Evolutionary conservation across 2,888 invertebrate species (phyloP), one percentile per base, ranked within the genome.

Genomic region (Spodoptera exigua): DNA sequence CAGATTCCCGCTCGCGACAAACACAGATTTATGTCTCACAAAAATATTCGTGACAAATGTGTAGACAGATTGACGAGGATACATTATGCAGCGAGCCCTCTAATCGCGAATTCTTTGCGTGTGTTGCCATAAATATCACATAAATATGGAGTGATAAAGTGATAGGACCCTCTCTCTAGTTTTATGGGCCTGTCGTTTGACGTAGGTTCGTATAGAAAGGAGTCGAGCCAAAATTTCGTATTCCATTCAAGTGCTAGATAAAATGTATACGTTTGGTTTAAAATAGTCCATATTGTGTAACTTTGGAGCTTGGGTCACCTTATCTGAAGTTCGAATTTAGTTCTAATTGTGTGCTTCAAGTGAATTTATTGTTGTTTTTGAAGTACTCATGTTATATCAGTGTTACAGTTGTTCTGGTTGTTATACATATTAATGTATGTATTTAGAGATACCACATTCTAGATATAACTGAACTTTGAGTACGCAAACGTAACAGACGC

Each of bases 61-160:
- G 46, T 46, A 21, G 60, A 61, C 32, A 59, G 56, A 72, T 72
- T 69, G 74, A 61, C 69, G 58, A 54, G 37, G 43, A 44, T 47
- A 54, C 41, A 61, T 70, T 61, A 56, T 64, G 52, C 37, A 48
- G 11, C 46, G 53, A 61, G 37, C 66, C 62, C 56, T 27, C 27
- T 66, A 61, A 70, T 72, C 70, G 62, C 27, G 40, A 39, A 75
- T 75, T 75, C 73, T 66, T 63, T 39, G 53, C 58, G 47, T 56
- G 68, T 61, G 53, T 53, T 45, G 65, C 57, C 54, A 47, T 70
- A 61, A 63, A 70, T 61, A 66, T 67, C 61, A 51, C 72, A 66
- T 68, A 68, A 63, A 68, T 61, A 74, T 65, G 64, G 53, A 78
- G 65, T 69, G 77, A 69, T 71, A 71, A 67, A 65, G 67, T 65